phyloP scores from a whole-genome alignment of 1,140 invertebrate species.

The Melitaea cinxia region DNA sequence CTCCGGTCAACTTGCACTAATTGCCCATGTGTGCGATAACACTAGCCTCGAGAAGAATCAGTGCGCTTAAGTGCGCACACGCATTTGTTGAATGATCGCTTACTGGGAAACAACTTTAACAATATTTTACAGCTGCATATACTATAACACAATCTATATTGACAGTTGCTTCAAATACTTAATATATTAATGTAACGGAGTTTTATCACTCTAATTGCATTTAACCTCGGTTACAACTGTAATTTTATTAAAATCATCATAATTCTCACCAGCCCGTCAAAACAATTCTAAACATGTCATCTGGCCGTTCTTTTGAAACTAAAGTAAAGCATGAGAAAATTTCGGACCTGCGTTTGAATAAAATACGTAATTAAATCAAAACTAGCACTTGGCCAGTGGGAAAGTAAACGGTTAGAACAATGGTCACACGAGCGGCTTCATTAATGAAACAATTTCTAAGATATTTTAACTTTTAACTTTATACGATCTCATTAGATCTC shows the following conservation, averaged over 20 bases:
- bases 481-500: background rate
- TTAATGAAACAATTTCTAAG: slow-evolving; percentile 36
- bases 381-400: slow-evolving; percentile 64
- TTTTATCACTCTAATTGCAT: background rate
- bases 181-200: background rate
- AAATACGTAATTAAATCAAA: slow-evolving; percentile 61
- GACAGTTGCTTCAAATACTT: too few relatives aligned
- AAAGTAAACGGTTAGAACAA: slow-evolving; percentile 50
- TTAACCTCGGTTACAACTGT: background rate
- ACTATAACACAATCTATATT: background rate
- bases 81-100: slow-evolving; percentile 42
- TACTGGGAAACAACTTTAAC: slow-evolving; percentile 21
- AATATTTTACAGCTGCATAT: background rate
- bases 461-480: slow-evolving; percentile 4
- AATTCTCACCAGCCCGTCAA: slow-evolving; percentile 18
- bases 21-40: slow-evolving; percentile 80
- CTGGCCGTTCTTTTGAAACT: slow-evolving; percentile 46
- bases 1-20: slow-evolving; percentile 80
- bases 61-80: slow-evolving; percentile 66
- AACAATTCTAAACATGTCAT: slow-evolving; percentile 37
- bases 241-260: slow-evolving; percentile 14
- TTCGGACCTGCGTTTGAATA: slow-evolving; percentile 48
- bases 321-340: slow-evolving; percentile 64
- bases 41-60: slow-evolving; percentile 67
- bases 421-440: slow-evolving; percentile 46